Base-by-base conservation (phyloP, 2,113 vertebrate species). In the Plectropomus leopardus region DNA sequence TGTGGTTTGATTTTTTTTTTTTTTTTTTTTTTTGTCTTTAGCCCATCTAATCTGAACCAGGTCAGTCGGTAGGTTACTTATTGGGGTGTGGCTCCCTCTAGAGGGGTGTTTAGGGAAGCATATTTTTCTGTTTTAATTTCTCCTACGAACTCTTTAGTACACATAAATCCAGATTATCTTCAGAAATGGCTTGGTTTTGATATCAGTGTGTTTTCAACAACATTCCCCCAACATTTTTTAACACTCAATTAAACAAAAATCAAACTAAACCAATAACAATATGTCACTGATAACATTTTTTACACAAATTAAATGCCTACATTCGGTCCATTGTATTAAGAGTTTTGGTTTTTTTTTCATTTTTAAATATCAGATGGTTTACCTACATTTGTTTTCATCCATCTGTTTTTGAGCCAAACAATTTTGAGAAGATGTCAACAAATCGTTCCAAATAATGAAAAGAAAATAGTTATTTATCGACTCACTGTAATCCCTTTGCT, bases 21-120 rank as follows among this genome's bases (percentile, higher is more conserved):
- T 65, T 40, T n/a, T n/a, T n/a, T 70, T 4, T 63, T 86, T 72
- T 80, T 74, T 28, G 63, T 19, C 63, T 40, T 59, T 3, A 19
- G 60, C 19, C 5, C 28, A 48, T 79, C 54, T 55, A 8, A 44
- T 1, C 8, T 4, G 0, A 69, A 53, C 8, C 7, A 26, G 5
- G 28, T 32, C 24, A 14, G 10, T 17, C 1, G 0, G 16, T 16
- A 1, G 21, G 6, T 76, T 47, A 70, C 86, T 76, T 58, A 60
- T 69, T 78, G 30, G 69, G 26, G 13, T 81, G 60, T 88, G 83
- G 70, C 85, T 80, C 94, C 93, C 86, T 85, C 93, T 92, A 87
- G 82, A 83, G 93, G 93, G 86, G 63, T 17, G 1, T 51, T 19
- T 16, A 19, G 6, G 42, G 19, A 45, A 36, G 7, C 53, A 2